A percentile compares a stretch with the other conserved stretches of the same genome.
Conservation (phyloP, 2,113 vertebrate species). For the Actenoides hombroni region DNA sequence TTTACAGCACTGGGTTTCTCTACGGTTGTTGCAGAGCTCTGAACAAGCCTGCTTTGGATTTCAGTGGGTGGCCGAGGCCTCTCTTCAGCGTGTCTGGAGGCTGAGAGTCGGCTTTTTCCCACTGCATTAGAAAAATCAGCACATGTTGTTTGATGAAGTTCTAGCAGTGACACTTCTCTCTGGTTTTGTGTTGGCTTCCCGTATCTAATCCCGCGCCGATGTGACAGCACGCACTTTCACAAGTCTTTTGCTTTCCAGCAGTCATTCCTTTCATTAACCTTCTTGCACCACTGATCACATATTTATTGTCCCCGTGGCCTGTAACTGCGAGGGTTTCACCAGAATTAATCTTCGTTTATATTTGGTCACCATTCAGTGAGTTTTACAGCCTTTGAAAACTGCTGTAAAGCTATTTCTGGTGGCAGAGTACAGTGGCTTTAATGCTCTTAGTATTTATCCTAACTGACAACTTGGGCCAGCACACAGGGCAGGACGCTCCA, state of each 20-base stretch:
- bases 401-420: conserved; percentile 30
- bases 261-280: conserved; percentile 67
- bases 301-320: conserved; percentile 29
- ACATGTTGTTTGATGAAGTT: conserved; percentile 5
- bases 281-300: conserved; percentile 80
- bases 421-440: conserved; percentile 34
- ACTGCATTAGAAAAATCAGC: conserved; percentile 42
- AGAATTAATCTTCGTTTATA: conserved; percentile 68
- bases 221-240: conserved; percentile 38
- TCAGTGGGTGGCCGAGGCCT: neutral
- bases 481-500: neutral
- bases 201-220: conserved; percentile 13
- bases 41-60: neutral
- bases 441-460: conserved; percentile 57
- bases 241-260: neutral
- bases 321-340: conserved; percentile 26
- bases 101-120: neutral
- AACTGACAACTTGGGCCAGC: conserved; percentile 58
- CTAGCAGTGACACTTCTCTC: conserved; percentile 9
- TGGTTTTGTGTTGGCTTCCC: conserved; percentile 2
- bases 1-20: neutral
- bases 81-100: neutral
- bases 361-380: conserved; percentile 69
- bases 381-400: conserved; percentile 43
- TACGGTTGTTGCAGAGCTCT: neutral